Conservation (phyloP, 2,888 invertebrate species). For the Germaria angustata region DNA sequence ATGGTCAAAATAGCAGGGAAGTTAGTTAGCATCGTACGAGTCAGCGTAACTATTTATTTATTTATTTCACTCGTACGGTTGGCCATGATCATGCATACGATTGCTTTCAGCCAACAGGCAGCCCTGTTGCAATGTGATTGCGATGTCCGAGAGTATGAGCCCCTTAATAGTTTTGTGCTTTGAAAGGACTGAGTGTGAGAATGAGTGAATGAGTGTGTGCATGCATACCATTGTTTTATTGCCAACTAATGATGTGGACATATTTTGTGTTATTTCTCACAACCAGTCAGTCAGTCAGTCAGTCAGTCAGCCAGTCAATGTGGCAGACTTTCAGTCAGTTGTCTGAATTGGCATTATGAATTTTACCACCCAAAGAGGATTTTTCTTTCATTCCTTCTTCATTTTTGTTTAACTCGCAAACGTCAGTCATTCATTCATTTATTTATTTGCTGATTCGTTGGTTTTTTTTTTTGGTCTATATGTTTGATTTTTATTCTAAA, state of each 20-base stretch:
- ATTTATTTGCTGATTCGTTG: not conserved
- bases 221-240: constrained; percentile 52
- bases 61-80: not conserved
- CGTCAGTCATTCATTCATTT: constrained; percentile 44
- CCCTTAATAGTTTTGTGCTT: not conserved
- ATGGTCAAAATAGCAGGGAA: constrained; percentile 46
- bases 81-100: constrained; percentile 13
- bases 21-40: not conserved
- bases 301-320: not conserved
- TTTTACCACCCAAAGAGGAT: constrained; percentile 49
- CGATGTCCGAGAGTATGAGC: not conserved
- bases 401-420: constrained; percentile 36
- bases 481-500: constrained; percentile 8
- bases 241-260: constrained; percentile 52
- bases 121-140: not conserved
- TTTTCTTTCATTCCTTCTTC: constrained; percentile 3
- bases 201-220: not conserved
- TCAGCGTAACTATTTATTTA: constrained; percentile 10
- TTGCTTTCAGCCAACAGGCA: not conserved
- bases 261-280: not conserved
- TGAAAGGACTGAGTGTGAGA: not conserved
- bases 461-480: not conserved
- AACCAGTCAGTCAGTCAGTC: not conserved
- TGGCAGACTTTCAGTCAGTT: not conserved
- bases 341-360: constrained; percentile 3